A percentile compares a stretch with the other conserved stretches of the same genome.
These are phyloP conservation scores for Aythya baeri DNA, from an alignment of 2,113 vertebrate species.

Conservation along the genomic window DNA sequence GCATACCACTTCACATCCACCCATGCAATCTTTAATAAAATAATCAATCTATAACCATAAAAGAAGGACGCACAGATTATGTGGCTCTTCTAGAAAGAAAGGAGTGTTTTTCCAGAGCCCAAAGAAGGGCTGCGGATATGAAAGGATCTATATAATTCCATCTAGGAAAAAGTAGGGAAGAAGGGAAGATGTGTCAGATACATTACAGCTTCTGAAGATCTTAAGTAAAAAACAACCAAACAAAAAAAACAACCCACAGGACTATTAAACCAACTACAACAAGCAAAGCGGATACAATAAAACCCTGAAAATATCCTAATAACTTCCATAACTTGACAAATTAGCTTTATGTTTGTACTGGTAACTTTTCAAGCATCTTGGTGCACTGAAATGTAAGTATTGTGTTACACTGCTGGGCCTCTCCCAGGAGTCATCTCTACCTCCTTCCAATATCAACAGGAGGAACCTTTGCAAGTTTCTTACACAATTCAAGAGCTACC, in stretches of 20 bases:
- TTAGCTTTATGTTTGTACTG: neutral
- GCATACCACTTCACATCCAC: neutral
- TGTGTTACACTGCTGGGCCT: neutral
- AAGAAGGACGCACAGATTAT: neutral
- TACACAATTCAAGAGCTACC: neutral
- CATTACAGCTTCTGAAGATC: neutral
- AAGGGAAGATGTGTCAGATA: neutral
- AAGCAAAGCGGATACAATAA: neutral
- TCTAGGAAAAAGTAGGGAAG: neutral
- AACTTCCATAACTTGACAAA: neutral
- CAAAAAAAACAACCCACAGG: neutral
- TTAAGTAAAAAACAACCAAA: neutral
- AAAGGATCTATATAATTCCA: neutral
- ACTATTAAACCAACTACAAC: neutral
- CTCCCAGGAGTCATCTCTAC: neutral
- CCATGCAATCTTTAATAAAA: conserved; percentile 25
- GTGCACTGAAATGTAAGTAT: neutral
- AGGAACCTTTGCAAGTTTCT: neutral
- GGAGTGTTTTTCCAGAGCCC: neutral
- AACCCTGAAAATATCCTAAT: neutral
- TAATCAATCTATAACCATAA: neutral
- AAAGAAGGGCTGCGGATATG: neutral
- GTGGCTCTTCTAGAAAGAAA: neutral
- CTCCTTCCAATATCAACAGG: neutral
- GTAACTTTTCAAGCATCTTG: neutral